These are phyloP conservation scores for Drosophila infuscata DNA, from an alignment of 2,888 invertebrate genomes.

Conservation along the genomic window DNA sequence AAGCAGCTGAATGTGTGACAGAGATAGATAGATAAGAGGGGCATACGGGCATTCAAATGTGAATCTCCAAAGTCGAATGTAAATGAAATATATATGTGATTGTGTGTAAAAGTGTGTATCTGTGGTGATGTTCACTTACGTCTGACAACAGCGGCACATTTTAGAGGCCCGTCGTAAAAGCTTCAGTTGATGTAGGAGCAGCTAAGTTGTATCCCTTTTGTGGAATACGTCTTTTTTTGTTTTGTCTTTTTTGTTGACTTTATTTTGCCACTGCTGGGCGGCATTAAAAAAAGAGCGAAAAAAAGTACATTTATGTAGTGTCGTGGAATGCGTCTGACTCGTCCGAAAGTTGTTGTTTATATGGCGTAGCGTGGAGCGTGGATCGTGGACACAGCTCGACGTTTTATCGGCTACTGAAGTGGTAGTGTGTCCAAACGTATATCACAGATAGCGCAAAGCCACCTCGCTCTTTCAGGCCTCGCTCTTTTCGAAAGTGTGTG, in stretches of 20 bases:
- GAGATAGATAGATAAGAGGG: neutral
- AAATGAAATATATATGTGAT: conserved; percentile 10
- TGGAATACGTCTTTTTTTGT: conserved; percentile 1
- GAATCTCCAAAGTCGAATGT: conserved; percentile 34
- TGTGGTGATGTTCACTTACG: conserved; percentile 71
- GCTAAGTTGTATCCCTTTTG: conserved; percentile 15
- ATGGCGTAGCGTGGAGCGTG: conserved; percentile 36
- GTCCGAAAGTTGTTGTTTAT: conserved; percentile 50
- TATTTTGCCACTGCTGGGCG: conserved; percentile 17
- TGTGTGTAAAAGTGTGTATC: neutral
- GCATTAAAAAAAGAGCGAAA: conserved; percentile 40
- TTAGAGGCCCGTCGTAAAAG: conserved; percentile 43
- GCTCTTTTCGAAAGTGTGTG: conserved; percentile 15
- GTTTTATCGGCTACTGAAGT: conserved; percentile 78
- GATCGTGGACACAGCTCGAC: conserved; percentile 64
- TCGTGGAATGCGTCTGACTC: conserved; percentile 61
- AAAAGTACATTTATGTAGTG: conserved; percentile 60
- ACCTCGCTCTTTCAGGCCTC: conserved; percentile 23
- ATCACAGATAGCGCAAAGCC: conserved; percentile 54
- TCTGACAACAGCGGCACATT: conserved; percentile 85
- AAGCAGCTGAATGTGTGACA: conserved; percentile 86
- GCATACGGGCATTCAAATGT: conserved; percentile 38
- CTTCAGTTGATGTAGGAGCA: conserved; percentile 10
- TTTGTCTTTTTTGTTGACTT: conserved; percentile 23
- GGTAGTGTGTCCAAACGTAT: conserved; percentile 53